Evolutionary conservation across 2,797 vertebrate species (phyloP).

Genomic region (Myotis findleyi): DNA sequence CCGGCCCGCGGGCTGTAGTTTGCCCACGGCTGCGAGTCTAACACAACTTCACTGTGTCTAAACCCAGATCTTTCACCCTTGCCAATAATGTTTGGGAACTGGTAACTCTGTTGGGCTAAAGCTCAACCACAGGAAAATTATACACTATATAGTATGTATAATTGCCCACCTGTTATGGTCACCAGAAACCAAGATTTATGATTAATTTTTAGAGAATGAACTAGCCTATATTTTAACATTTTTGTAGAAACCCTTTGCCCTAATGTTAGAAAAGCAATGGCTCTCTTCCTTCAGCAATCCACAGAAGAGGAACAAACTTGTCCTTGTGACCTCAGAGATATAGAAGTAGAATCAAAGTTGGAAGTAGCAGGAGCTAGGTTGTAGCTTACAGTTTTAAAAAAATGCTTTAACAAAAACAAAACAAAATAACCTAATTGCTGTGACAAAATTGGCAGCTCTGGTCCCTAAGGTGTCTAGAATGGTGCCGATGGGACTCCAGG

Average conservation of each 20-base stretch:
- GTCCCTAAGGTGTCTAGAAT: neutral
- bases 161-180: neutral
- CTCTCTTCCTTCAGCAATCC: neutral
- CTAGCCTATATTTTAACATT: slow-evolving; percentile 23
- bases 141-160: neutral
- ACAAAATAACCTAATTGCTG: neutral
- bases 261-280: slow-evolving; percentile 16
- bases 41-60: neutral
- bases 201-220: slow-evolving; percentile 34
- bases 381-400: neutral
- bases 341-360: neutral
- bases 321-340: neutral
- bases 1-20: too few relatives aligned
- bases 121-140: neutral
- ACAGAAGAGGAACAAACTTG: slow-evolving; percentile 4
- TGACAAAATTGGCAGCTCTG: neutral
- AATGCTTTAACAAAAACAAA: neutral
- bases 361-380: neutral
- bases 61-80: neutral
- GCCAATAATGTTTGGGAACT: neutral
- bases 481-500: neutral
- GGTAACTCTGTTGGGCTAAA: slow-evolving; percentile 1
- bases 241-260: neutral
- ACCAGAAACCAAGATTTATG: slow-evolving; percentile 34
- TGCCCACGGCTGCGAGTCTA: neutral